These are phyloP conservation scores for Torymus auratus DNA, from an alignment of 2,888 invertebrate species.

Conservation along the genomic window DNA sequence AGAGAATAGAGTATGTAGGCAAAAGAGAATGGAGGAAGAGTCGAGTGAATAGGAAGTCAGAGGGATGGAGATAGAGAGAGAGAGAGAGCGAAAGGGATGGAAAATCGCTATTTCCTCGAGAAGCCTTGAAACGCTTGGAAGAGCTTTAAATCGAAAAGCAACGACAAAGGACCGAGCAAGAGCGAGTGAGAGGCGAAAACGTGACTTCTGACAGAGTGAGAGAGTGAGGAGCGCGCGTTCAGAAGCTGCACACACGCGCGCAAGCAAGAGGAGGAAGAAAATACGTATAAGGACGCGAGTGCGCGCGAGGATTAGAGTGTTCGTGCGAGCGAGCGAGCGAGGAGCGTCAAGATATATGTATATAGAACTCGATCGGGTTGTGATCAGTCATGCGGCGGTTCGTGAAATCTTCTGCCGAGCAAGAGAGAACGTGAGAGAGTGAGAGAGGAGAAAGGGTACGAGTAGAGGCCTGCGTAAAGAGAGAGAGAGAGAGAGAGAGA, in stretches of 20 bases:
- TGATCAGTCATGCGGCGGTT: conserved; percentile 54
- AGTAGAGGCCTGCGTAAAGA: background rate
- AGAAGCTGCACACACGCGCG: background rate
- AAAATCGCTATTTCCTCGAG: conserved; percentile 56
- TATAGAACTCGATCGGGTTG: conserved; percentile 56
- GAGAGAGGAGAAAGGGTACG: background rate
- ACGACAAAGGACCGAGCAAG: conserved; percentile 51
- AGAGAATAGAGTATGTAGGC: conserved; percentile 37
- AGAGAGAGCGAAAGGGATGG: conserved; percentile 35
- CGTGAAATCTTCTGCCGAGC: conserved; percentile 37
- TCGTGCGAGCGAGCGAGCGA: conserved; percentile 15
- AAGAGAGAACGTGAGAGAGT: conserved; percentile 16
- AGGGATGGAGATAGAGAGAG: conserved; percentile 29
- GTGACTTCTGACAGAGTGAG: conserved; percentile 47
- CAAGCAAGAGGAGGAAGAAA: conserved; percentile 17
- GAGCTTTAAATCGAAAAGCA: conserved; percentile 57
- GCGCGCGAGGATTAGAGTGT: conserved; percentile 11
- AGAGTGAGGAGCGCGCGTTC: background rate
- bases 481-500: conserved; percentile 27
- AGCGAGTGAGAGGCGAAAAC: conserved; percentile 31
- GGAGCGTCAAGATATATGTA: conserved; percentile 39
- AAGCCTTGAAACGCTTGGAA: conserved; percentile 50
- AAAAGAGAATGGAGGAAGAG: conserved; percentile 33
- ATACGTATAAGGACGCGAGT: conserved; percentile 13
- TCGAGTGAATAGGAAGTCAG: conserved; percentile 13